Base-by-base conservation (phyloP, 2,888 invertebrate genomes). In the Drosophila gaucha region DNA sequence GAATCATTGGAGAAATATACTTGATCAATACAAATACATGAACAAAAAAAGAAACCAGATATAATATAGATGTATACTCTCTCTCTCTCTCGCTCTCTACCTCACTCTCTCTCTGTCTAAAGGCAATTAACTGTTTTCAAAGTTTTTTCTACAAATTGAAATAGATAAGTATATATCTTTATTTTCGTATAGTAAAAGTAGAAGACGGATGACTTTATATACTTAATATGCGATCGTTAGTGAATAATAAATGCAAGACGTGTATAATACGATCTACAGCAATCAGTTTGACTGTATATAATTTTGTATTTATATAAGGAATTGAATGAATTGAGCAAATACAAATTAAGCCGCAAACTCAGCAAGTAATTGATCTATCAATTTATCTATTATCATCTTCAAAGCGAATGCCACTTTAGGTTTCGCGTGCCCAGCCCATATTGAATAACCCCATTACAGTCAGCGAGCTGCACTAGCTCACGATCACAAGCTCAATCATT, bases 101-200 rank as follows among this genome's bases (percentile, higher is more conserved):
- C 16, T 35, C 35, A 16, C 9, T 9, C 3, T 36, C 36, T 35
- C 3, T 16, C 10, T 38, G 6, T 12, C 9, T 36, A 50, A 41
- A 57, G 66, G 26, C 82, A 78, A 80, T 78, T 78, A 77, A 80
- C 39, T 52, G 44, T 57, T 63, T 80, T n/a, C n/a, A n/a, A n/a
- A n/a, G 54, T 57, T 57, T 49, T 41, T 66, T 38, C 6, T n/a
- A n/a, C n/a, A 38, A 38, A 20, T 2, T 12, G 10, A 38, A 38
- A n/a, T n/a, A 12, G 6, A 36, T 16, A 35, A 35, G 9, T 3
- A 35, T 5, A 36, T n/a, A n/a, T n/a, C n/a, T n/a, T n/a, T n/a
- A n/a, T n/a, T n/a, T n/a, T n/a, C n/a, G n/a, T n/a, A 16, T 16
- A 16, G 36, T 18, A 2, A 6, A 12, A 39, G 8, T 16, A 26